Evolutionary conservation across 2,888 invertebrate genomes (phyloP).

Genomic region (Camptogramma bilineatum): DNA sequence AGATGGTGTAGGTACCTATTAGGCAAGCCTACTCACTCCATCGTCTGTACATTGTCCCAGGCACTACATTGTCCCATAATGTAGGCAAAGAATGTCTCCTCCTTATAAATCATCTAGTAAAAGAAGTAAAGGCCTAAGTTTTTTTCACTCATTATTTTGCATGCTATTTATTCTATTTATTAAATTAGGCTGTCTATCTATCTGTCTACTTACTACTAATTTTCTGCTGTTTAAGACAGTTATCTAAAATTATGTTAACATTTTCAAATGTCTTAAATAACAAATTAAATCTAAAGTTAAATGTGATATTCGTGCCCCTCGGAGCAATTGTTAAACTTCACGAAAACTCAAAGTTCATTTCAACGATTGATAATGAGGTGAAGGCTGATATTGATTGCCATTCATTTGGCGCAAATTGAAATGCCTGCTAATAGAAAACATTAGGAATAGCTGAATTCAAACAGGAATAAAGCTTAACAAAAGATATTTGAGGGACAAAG

Average conservation of each 20-base stretch:
- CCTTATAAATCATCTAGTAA: no score
- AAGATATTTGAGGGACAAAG: not conserved
- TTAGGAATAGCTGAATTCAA: conserved; percentile 9
- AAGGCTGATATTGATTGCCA: conserved; percentile 36
- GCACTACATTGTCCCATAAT: no score
- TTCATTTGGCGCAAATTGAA: conserved; percentile 24
- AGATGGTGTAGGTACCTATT: no score
- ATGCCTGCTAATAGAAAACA: conserved; percentile 24
- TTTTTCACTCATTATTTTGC: no score
- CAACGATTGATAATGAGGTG: conserved; percentile 36
- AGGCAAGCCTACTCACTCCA: no score
- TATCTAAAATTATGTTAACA: conserved; percentile 36
- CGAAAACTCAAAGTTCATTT: conserved; percentile 44
- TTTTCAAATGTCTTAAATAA: conserved; percentile 38
- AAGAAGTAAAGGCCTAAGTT: no score
- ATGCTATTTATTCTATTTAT: no score
- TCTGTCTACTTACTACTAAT: not conserved
- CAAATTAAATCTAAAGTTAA: conserved; percentile 38
- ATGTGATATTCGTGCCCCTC: conserved; percentile 43
- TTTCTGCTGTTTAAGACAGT: conserved; percentile 24
- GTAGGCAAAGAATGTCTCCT: no score
- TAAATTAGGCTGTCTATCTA: not conserved
- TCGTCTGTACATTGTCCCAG: no score
- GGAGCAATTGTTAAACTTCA: conserved; percentile 42
- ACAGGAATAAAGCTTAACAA: not conserved